Conservation (phyloP, 2,113 vertebrate genomes). For the Heterotis niloticus region DNA sequence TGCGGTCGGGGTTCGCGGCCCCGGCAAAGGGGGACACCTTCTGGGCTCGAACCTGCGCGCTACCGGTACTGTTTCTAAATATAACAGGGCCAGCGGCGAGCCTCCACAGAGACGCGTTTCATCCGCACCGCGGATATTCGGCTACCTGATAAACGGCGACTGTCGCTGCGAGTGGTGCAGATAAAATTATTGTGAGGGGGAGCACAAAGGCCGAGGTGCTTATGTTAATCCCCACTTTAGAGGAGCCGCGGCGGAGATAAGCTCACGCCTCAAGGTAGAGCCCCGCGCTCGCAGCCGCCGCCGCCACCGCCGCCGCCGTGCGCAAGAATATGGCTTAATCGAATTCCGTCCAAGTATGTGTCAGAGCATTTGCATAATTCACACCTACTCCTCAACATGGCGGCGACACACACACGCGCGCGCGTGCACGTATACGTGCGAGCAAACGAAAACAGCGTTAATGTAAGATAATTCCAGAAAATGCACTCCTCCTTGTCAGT, state of each 20-base stretch:
- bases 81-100: conserved; percentile 80
- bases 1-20: too few species aligned
- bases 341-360: conserved; percentile 54
- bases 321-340: conserved; percentile 41
- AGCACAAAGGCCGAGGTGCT: conserved; percentile 64
- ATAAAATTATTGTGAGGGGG: conserved; percentile 60
- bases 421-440: neutral
- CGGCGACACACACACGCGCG: conserved; percentile 23
- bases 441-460: neutral
- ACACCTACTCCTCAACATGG: conserved; percentile 52
- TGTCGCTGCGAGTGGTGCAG: conserved; percentile 47
- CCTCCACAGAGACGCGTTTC: conserved; percentile 79
- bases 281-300: neutral
- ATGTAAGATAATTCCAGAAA: neutral
- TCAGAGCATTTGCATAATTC: conserved; percentile 61
- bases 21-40: too few species aligned
- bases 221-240: conserved; percentile 64
- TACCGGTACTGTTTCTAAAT: conserved; percentile 66
- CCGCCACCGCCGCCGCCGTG: conserved; percentile 15
- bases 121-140: conserved; percentile 72
- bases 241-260: conserved; percentile 55
- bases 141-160: conserved; percentile 83
- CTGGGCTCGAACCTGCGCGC: neutral
- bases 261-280: conserved; percentile 57
- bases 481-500: neutral